Percentiles rank a stretch among this genome's conserved stretches.
phyloP scores from a whole-genome alignment of 2,888 invertebrate genomes.

The Pristionchus maxplancki region DNA sequence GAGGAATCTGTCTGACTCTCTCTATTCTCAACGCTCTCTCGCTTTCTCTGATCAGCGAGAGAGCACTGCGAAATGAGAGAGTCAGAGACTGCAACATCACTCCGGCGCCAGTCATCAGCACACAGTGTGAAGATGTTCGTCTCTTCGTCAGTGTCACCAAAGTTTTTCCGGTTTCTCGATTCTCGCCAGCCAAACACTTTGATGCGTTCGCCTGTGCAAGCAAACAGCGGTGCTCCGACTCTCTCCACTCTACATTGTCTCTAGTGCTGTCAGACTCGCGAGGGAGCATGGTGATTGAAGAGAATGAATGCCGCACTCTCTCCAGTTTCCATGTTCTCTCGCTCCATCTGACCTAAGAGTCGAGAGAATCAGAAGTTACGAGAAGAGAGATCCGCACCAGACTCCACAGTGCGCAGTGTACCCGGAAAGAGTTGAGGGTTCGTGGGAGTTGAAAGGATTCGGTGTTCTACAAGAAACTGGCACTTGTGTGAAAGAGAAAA shows the following conservation, averaged over 20 bases:
- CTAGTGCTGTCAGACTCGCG: neutral
- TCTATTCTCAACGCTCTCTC: neutral
- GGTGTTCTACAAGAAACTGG: neutral
- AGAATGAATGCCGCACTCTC: neutral
- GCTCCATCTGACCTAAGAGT: neutral
- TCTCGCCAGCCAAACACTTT: neutral
- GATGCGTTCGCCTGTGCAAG: neutral
- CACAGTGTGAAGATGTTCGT: neutral
- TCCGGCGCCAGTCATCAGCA: too few relatives aligned
- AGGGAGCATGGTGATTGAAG: too few relatives aligned
- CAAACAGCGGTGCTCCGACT: neutral
- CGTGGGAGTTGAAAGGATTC: neutral
- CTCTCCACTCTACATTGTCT: too few relatives aligned
- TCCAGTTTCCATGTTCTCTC: neutral
- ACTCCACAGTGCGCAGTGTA: neutral
- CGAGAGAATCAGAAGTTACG: neutral
- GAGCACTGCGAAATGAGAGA: neutral
- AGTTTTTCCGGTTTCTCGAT: neutral
- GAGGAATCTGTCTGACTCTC: too few relatives aligned
- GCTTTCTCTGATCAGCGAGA: neutral
- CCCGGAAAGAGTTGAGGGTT: neutral
- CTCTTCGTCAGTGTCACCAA: too few relatives aligned
- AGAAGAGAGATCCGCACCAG: neutral
- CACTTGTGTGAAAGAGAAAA: too few relatives aligned
- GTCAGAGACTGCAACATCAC: too few relatives aligned